Percentiles rank a stretch among this genome's conserved stretches.
Conservation (phyloP, 2,797 vertebrate genomes). For the Vultur gryphus region DNA sequence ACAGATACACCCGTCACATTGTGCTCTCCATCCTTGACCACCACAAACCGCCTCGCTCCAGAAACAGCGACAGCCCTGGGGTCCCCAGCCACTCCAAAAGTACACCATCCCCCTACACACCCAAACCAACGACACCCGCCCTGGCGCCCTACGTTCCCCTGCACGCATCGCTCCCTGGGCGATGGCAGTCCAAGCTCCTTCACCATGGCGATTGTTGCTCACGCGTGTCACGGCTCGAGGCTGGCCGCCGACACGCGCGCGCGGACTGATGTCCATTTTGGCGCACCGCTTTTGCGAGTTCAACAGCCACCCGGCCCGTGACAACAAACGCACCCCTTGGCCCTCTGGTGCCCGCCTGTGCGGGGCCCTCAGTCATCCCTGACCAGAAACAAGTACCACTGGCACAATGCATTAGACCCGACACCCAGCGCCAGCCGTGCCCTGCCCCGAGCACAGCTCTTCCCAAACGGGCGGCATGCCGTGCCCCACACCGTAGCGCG, state of each 20-base stretch:
- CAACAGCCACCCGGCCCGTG: accelerated
- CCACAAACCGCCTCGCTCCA: background rate
- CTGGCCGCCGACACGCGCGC: accelerated
- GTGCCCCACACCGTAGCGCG: background rate
- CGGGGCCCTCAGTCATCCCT: accelerated
- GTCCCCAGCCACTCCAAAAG: background rate
- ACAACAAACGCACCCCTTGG: accelerated
- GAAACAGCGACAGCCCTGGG: accelerated
- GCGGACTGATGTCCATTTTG: accelerated
- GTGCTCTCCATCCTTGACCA: accelerated
- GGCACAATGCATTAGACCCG: accelerated
- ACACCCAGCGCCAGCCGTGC: accelerated
- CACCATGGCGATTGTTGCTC: accelerated
- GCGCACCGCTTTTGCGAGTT: background rate
- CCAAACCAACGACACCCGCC: accelerated
- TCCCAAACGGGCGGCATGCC: accelerated
- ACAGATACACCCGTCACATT: background rate
- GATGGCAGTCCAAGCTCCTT: accelerated
- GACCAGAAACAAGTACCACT: no score
- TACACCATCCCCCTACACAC: accelerated
- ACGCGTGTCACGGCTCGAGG: accelerated
- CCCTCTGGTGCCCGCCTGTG: accelerated
- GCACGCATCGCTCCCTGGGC: accelerated
- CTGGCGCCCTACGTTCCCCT: accelerated
- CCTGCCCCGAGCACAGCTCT: accelerated